Conservation (phyloP, 2,113 vertebrate species). For the Phaethon lepturus region DNA sequence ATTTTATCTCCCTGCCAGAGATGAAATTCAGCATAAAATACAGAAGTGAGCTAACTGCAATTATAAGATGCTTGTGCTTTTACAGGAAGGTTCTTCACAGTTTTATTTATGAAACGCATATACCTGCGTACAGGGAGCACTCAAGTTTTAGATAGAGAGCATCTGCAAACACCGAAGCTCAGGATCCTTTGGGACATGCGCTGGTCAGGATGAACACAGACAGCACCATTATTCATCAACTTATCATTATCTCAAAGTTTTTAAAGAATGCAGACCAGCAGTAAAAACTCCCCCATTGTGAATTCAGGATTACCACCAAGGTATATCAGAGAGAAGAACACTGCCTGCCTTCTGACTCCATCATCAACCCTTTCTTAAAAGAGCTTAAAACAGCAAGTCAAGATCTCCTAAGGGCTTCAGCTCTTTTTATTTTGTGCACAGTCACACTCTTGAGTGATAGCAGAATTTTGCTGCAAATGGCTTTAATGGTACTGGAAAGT, state of each 20-base stretch:
- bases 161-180: background rate
- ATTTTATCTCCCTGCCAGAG: background rate
- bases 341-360: background rate
- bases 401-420: background rate
- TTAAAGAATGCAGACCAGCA: background rate
- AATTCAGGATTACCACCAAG: background rate
- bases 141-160: background rate
- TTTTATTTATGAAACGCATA: constrained; percentile 48
- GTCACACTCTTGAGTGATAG: background rate
- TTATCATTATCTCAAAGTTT: background rate
- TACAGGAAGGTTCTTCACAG: constrained; percentile 55
- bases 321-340: background rate
- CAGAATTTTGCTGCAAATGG: background rate
- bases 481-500: background rate
- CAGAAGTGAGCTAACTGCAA: constrained; percentile 10
- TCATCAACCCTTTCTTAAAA: background rate
- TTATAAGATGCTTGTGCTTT: fast-evolving
- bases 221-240: background rate
- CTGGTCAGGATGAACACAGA: background rate
- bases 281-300: background rate
- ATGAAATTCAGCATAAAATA: constrained; percentile 6
- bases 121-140: background rate
- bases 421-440: background rate
- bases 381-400: background rate
- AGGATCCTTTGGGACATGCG: background rate